Percentiles rank a stretch among this genome's conserved stretches.
phyloP scores from a whole-genome alignment of 2,888 invertebrate genomes.

The Synergus itoensis region DNA sequence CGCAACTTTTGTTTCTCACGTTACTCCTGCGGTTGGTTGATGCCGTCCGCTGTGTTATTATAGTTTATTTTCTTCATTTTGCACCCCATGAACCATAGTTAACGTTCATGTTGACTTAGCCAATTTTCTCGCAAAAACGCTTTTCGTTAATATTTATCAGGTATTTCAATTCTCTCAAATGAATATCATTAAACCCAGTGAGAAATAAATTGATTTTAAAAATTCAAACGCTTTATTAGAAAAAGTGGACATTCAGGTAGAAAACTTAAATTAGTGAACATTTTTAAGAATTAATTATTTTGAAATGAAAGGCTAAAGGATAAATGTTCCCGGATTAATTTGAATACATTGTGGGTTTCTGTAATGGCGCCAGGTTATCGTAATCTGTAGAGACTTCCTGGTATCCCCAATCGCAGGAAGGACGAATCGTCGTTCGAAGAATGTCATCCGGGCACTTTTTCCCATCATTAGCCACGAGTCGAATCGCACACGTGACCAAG shows the following conservation, averaged over 20 bases:
- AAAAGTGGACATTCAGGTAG: no score
- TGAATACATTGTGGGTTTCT: neutral
- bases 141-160: neutral
- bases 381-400: slow-evolving; percentile 12
- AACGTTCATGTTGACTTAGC: slow-evolving; percentile 29
- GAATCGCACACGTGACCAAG: slow-evolving; percentile 33
- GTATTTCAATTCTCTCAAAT: neutral
- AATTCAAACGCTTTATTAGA: no score
- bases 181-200: neutral
- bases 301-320: no score
- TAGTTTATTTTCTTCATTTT: slow-evolving; percentile 25
- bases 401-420: slow-evolving; percentile 35
- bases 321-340: neutral
- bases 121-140: neutral
- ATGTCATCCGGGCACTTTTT: slow-evolving; percentile 40
- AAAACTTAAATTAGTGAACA: no score
- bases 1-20: slow-evolving; percentile 8
- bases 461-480: slow-evolving; percentile 38
- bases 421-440: slow-evolving; percentile 38
- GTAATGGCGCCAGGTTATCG: neutral
- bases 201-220: no score
- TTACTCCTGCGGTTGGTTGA: slow-evolving; percentile 27
- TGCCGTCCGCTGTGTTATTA: slow-evolving; percentile 32
- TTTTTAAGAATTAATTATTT: no score
- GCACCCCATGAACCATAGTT: slow-evolving; percentile 15